phyloP scores from a whole-genome alignment of 2,113 vertebrate species.

The Ranitomeya variabilis region DNA sequence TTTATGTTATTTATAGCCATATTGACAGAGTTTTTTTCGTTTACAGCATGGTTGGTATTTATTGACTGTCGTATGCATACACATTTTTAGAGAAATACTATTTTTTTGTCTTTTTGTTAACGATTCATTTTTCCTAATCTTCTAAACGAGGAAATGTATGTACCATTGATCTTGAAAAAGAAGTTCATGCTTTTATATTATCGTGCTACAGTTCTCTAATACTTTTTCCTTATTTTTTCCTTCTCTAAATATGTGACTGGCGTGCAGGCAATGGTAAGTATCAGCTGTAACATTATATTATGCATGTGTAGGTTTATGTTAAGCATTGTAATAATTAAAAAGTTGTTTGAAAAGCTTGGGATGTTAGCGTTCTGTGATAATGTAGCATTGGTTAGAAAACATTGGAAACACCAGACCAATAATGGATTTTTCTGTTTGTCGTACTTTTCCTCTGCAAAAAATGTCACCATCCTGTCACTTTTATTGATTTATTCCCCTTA shows the following conservation, averaged over 20 bases:
- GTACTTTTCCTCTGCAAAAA: neutral
- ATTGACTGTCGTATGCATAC: neutral
- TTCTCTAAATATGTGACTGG: neutral
- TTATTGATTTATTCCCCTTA: conserved; percentile 24
- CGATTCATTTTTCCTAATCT: neutral
- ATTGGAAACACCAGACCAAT: neutral
- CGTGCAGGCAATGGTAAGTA: conserved; percentile 48
- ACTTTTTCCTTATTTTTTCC: neutral
- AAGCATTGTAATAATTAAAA: neutral
- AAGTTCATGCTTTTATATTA: neutral
- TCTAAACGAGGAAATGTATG: neutral
- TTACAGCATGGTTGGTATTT: neutral
- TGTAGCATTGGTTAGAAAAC: neutral
- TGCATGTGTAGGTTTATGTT: neutral
- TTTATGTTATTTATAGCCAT: neutral
- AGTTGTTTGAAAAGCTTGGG: neutral
- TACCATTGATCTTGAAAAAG: neutral
- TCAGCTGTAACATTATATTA: neutral
- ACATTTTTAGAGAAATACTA: neutral
- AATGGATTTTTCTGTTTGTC: conserved; percentile 1
- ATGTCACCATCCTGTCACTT: neutral
- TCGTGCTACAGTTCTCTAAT: conserved; percentile 3
- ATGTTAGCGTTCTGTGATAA: neutral
- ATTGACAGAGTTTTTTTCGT: neutral
- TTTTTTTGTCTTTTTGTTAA: neutral